Conservation (phyloP, 2,797 vertebrate genomes). For the Gymnothorax javanicus region DNA sequence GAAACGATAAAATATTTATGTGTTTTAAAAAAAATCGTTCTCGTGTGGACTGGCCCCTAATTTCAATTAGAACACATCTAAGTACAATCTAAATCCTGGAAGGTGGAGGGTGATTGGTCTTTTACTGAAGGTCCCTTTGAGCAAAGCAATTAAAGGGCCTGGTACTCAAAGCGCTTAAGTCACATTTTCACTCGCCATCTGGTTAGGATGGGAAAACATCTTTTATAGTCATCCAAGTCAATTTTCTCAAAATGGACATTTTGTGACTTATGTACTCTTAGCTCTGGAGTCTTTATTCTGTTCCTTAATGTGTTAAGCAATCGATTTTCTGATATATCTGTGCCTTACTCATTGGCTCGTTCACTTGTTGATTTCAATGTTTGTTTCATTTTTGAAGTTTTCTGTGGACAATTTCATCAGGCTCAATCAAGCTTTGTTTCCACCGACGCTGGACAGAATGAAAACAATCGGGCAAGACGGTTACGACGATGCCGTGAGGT, state of each 20-base stretch:
- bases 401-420: slow-evolving; percentile 79
- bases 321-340: neutral
- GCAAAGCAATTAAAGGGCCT: neutral
- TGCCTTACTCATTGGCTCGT: neutral
- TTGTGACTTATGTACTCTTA: too few relatives aligned
- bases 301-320: neutral
- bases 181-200: too few relatives aligned
- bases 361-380: neutral
- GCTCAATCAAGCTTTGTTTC: slow-evolving; percentile 81
- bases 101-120: neutral
- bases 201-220: too few relatives aligned
- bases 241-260: too few relatives aligned
- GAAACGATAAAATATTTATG: too few relatives aligned
- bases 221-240: too few relatives aligned
- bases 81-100: neutral
- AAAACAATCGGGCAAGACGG: slow-evolving; percentile 70
- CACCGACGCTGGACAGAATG: slow-evolving; percentile 72
- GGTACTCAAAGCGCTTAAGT: too few relatives aligned
- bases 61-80: too few relatives aligned
- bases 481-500: slow-evolving; percentile 74
- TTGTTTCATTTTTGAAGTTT: slow-evolving; percentile 61
- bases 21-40: too few relatives aligned
- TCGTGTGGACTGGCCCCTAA: too few relatives aligned
- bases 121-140: neutral
- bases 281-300: too few relatives aligned